Percentiles rank a stretch among this genome's conserved stretches.
phyloP scores from a whole-genome alignment of 1,140 invertebrate genomes.

The Drosophila parvula region DNA sequence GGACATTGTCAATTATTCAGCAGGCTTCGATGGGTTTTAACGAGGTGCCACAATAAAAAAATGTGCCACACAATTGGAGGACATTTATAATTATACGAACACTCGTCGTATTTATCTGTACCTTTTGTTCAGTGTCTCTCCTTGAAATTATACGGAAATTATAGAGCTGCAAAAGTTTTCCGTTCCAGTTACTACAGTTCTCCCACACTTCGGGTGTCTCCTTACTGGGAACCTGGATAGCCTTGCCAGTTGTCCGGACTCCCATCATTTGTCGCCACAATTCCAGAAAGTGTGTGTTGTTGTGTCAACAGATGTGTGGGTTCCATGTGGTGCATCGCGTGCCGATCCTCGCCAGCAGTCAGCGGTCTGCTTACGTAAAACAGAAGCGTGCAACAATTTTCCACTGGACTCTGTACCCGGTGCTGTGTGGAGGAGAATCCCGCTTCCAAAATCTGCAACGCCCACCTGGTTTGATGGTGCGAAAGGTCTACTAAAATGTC shows the following conservation, averaged over 20 bases:
- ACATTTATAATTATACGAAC: conserved; percentile 43
- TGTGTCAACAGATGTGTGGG: conserved; percentile 56
- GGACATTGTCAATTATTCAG: conserved; percentile 47
- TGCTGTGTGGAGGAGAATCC: neutral
- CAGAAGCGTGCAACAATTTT: conserved; percentile 50
- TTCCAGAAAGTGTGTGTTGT: conserved; percentile 18
- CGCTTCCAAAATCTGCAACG: neutral
- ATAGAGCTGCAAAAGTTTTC: conserved; percentile 54
- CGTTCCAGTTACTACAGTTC: too few relatives aligned
- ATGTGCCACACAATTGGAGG: conserved; percentile 7
- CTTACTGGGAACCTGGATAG: conserved; percentile 11
- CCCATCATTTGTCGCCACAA: too few relatives aligned
- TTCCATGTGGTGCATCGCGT: conserved; percentile 43
- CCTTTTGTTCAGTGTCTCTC: conserved; percentile 2
- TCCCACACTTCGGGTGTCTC: neutral
- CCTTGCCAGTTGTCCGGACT: conserved; percentile 11
- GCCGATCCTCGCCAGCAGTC: conserved; percentile 43
- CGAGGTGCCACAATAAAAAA: conserved; percentile 60
- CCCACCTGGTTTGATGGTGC: conserved; percentile 7
- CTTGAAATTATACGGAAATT: conserved; percentile 34
- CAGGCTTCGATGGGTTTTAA: conserved; percentile 31
- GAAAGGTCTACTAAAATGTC: too few relatives aligned
- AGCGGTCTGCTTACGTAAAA: conserved; percentile 58
- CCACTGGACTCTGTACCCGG: neutral
- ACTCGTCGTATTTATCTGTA: conserved; percentile 19